These are phyloP conservation scores for Datnioides undecimradiatus DNA, from an alignment of 2,113 vertebrate species.

Conservation along the genomic window DNA sequence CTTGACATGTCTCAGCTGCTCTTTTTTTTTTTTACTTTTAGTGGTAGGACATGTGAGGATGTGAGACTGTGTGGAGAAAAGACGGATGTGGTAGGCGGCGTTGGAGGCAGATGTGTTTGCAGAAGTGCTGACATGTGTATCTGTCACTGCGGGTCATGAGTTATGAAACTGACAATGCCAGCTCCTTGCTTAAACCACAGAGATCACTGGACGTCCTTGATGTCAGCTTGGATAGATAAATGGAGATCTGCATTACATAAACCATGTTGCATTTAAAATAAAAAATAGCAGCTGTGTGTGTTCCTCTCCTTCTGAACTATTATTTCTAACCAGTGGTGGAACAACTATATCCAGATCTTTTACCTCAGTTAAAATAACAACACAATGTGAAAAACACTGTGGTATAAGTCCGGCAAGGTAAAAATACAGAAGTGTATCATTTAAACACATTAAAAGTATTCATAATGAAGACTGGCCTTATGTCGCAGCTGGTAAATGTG, in stretches of 20 bases:
- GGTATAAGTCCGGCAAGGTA: not conserved
- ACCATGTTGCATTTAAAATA: slow-evolving; percentile 29
- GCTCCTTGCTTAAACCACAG: slow-evolving; percentile 46
- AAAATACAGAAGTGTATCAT: not conserved
- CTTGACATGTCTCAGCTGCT: slow-evolving; percentile 27
- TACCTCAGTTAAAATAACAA: not conserved
- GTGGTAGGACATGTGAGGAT: slow-evolving; percentile 11
- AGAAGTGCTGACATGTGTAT: slow-evolving; percentile 76
- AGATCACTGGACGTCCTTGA: slow-evolving; percentile 67
- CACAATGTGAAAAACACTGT: not conserved
- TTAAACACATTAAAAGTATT: no score
- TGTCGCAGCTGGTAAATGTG: no score
- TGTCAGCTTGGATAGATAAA: slow-evolving; percentile 68
- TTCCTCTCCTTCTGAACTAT: slow-evolving; percentile 7
- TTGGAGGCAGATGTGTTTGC: slow-evolving; percentile 62
- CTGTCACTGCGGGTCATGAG: slow-evolving; percentile 68
- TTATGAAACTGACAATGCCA: slow-evolving; percentile 68
- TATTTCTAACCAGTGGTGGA: not conserved
- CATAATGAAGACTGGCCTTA: no score
- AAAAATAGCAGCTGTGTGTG: slow-evolving; percentile 10
- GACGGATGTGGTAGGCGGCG: slow-evolving; percentile 24
- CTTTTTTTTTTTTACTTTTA: slow-evolving; percentile 12
- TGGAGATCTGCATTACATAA: slow-evolving; percentile 60
- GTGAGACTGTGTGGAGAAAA: slow-evolving; percentile 10
- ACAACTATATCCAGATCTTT: not conserved